Conservation (phyloP, 2,113 vertebrate genomes). For the Lagopus muta region DNA sequence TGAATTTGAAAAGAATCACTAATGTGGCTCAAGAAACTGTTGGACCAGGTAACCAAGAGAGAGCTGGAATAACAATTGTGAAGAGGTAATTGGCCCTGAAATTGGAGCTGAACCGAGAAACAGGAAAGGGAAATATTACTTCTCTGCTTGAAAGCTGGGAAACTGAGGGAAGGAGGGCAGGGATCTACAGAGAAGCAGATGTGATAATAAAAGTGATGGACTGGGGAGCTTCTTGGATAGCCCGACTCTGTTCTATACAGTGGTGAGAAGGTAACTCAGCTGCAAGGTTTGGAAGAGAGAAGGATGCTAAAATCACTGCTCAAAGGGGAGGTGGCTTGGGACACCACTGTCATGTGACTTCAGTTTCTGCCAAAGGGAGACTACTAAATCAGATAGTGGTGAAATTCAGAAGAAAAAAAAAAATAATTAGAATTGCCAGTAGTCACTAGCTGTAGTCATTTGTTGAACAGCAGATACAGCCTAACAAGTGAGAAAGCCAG, state of each 20-base stretch:
- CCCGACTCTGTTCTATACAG: not conserved
- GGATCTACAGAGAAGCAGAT: not conserved
- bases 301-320: not conserved
- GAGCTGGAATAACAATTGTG: constrained; percentile 40
- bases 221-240: not conserved
- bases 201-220: not conserved
- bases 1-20: constrained; percentile 12
- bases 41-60: not conserved
- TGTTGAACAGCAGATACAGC: not conserved
- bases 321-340: not conserved
- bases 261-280: not conserved
- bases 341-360: not conserved
- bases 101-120: constrained; percentile 2
- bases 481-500: not conserved
- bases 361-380: not conserved
- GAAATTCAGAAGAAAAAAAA: not conserved
- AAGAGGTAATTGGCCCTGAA: constrained; percentile 39
- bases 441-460: not conserved
- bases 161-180: not conserved
- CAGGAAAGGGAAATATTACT: not conserved
- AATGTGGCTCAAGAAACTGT: constrained; percentile 44
- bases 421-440: not conserved
- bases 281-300: not conserved
- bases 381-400: not conserved
- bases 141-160: not conserved